Conservation (phyloP, 2,797 vertebrate species). For the Chloroceryle amazona region DNA sequence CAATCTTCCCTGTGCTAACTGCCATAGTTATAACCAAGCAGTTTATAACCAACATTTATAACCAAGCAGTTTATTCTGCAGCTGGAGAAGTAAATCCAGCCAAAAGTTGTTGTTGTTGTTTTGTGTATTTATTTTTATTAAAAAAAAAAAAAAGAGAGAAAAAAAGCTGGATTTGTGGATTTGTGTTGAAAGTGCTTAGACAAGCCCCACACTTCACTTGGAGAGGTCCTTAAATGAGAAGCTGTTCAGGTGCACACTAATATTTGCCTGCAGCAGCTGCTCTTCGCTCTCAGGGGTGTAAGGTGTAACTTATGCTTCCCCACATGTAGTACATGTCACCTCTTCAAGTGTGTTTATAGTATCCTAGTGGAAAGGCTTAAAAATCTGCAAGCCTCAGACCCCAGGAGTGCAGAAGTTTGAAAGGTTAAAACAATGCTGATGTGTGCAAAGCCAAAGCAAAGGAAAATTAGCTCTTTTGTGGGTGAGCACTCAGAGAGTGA, state of each 20-base stretch:
- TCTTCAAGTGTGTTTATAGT: constrained; percentile 6
- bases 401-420: background rate
- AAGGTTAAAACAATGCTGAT: constrained; percentile 26
- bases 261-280: constrained; percentile 38
- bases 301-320: background rate
- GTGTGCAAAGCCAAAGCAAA: background rate
- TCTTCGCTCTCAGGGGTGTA: constrained; percentile 13
- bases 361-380: constrained; percentile 8
- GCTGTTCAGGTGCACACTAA: constrained; percentile 22
- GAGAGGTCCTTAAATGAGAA: constrained; percentile 31
- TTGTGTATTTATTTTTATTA: no score
- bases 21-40: constrained; percentile 43
- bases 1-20: constrained; percentile 33
- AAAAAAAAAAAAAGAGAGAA: background rate
- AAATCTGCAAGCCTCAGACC: constrained; percentile 14
- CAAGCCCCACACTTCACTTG: constrained; percentile 23
- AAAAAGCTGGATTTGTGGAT: background rate
- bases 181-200: background rate
- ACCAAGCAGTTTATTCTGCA: constrained; percentile 35
- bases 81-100: constrained; percentile 47
- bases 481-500: background rate
- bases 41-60: constrained; percentile 33
- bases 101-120: background rate
- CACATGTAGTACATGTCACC: constrained; percentile 5
- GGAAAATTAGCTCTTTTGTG: background rate